Evolutionary conservation across 2,888 invertebrate species (phyloP).

Genomic region (Teleiodes luculella): DNA sequence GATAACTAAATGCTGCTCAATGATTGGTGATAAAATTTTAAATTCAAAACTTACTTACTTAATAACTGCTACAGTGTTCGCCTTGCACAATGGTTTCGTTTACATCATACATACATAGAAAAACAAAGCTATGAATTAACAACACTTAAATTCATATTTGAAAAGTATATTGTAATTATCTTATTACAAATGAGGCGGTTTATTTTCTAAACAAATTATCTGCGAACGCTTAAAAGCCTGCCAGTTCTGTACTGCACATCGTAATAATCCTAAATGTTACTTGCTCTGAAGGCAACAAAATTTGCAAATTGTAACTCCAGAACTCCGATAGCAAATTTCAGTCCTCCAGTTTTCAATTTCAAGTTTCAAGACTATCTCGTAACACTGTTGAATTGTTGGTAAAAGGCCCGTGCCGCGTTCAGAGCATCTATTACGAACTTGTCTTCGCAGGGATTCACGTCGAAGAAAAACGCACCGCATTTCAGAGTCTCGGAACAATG

Average conservation of each 20-base stretch:
- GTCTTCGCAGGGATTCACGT: constrained; percentile 84
- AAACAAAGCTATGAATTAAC: too few relatives aligned
- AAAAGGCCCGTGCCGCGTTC: constrained; percentile 59
- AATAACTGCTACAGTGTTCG: too few relatives aligned
- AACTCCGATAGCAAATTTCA: background rate
- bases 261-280: background rate
- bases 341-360: constrained; percentile 4
- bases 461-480: constrained; percentile 87
- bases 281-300: background rate
- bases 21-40: too few relatives aligned
- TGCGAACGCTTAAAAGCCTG: too few relatives aligned
- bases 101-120: too few relatives aligned
- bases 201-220: background rate
- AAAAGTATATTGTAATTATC: too few relatives aligned
- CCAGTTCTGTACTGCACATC: too few relatives aligned
- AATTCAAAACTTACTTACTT: too few relatives aligned
- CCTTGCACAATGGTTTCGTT: too few relatives aligned
- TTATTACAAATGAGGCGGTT: too few relatives aligned
- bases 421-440: constrained; percentile 79
- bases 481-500: constrained; percentile 85
- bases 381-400: constrained; percentile 46
- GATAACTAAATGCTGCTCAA: too few relatives aligned
- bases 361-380: constrained; percentile 16
- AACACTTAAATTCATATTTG: too few relatives aligned
- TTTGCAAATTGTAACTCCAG: background rate